Base-by-base conservation (phyloP, 2,113 vertebrate genomes). In the Numida meleagris region DNA sequence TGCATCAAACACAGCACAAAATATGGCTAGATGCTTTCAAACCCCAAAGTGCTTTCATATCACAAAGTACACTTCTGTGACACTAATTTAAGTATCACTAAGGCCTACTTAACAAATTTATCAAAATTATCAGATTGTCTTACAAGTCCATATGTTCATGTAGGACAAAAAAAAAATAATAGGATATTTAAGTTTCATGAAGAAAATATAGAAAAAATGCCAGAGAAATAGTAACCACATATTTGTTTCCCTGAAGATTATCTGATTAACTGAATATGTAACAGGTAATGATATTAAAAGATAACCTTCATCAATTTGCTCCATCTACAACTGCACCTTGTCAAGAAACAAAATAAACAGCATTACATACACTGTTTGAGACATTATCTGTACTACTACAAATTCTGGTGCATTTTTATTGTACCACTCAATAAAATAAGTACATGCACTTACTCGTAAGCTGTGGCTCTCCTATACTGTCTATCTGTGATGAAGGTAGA, bases 391-490 rank as follows among this genome's bases (percentile, higher is more conserved):
- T 21, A 19, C 40, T 20, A 38, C 38, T 75, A 43, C 10, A 48
- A 14, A 36, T 15, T 6, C 34, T 0, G 14, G 40, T 18, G 19
- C 10, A 14, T 31, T 70, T 53, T 36, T 66, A n/a, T 1, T 29
- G 23, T 5, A 48, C 12, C 6, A 1, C 34, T 70, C 43, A 11
- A 38, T 9, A 61, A 51, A 57, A 48, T 2, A 5, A 68, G 5
- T 2, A 50, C 14, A 27, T 1, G 17, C 25, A 89, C 98, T 98
- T 97, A 98, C 98, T 97, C 1, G 97, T 98, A 53, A 98, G 96
- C 81, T 97, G 97, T n/a, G 93, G 79, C 29, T 97, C 95, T 79
- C 93, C 94, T 14, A 94, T 19, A 10, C 88, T 97, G 79, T 95
- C 96, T 71, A 40, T 58, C 65, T 97, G 98, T 42, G 96, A 83